Percentiles rank a stretch among this genome's conserved stretches.
Evolutionary conservation across 2,888 invertebrate species (phyloP).

Genomic region (Pterobdella sp.): DNA sequence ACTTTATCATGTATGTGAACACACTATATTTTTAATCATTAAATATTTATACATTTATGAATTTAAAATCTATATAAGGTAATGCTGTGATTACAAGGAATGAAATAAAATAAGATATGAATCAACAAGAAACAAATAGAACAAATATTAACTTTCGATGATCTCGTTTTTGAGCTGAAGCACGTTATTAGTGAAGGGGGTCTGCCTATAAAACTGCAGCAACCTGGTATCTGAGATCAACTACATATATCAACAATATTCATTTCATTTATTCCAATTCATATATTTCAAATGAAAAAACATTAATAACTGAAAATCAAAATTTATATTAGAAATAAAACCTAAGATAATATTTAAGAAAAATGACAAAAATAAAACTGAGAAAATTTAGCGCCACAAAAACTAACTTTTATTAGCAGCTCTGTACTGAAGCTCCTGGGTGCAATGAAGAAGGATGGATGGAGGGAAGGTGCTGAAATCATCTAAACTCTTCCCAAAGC

Average conservation of each 20-base stretch:
- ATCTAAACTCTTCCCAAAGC: slow-evolving; percentile 62
- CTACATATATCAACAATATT: background rate
- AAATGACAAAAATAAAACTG: background rate
- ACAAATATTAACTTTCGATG: slow-evolving; percentile 6
- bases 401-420: slow-evolving; percentile 48
- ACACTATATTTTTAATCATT: too few species aligned
- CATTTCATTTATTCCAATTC: background rate
- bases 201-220: slow-evolving; percentile 62
- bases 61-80: too few species aligned
- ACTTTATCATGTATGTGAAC: too few species aligned
- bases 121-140: background rate
- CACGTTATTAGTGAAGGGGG: slow-evolving; percentile 59
- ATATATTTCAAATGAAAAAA: background rate
- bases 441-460: slow-evolving; percentile 58
- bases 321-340: background rate
- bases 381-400: background rate
- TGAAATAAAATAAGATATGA: slow-evolving; percentile 29
- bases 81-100: too few species aligned
- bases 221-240: slow-evolving; percentile 54
- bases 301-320: background rate
- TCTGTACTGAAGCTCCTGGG: slow-evolving; percentile 59
- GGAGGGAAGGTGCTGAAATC: slow-evolving; percentile 61
- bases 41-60: too few species aligned
- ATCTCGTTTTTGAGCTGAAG: slow-evolving; percentile 55
- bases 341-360: background rate